Conservation (phyloP, 1,140 invertebrate species). For the Ceratina japonica region DNA sequence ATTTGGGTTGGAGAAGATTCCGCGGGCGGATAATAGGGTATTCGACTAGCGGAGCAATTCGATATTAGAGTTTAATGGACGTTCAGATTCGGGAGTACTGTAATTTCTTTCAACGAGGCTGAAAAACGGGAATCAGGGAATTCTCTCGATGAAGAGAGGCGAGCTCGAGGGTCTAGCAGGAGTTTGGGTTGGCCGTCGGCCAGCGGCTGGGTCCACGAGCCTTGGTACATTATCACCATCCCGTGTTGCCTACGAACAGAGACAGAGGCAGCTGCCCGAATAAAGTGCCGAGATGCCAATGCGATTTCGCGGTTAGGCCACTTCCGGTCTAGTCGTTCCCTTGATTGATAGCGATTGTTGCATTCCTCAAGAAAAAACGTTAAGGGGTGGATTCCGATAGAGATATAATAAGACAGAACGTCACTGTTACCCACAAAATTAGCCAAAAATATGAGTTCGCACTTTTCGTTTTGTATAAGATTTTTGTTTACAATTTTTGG, state of each 20-base stretch:
- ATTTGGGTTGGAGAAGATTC: no score
- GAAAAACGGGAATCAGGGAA: background rate
- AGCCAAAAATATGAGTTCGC: no score
- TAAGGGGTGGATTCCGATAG: no score
- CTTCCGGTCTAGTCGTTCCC: constrained; percentile 15
- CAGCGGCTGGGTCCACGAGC: constrained; percentile 58
- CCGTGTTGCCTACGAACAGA: constrained; percentile 47
- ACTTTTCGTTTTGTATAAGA: no score
- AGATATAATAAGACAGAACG: no score
- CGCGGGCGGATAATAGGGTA: no score
- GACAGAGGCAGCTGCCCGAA: constrained; percentile 43
- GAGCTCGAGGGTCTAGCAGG: constrained; percentile 31
- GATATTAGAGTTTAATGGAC: no score
- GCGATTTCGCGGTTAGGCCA: constrained; percentile 6
- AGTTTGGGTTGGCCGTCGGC: constrained; percentile 67
- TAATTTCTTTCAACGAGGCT: background rate
- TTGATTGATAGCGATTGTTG: constrained; percentile 41
- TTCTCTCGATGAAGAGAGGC: background rate
- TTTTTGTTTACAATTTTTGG: no score
- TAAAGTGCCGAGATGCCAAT: constrained; percentile 13
- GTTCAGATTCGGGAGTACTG: background rate
- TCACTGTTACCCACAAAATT: no score
- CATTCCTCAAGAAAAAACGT: background rate
- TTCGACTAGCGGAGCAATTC: no score
- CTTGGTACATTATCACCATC: constrained; percentile 75